Base-by-base conservation (phyloP, 2,888 invertebrate species). In the Drosophila flavopinicola region DNA sequence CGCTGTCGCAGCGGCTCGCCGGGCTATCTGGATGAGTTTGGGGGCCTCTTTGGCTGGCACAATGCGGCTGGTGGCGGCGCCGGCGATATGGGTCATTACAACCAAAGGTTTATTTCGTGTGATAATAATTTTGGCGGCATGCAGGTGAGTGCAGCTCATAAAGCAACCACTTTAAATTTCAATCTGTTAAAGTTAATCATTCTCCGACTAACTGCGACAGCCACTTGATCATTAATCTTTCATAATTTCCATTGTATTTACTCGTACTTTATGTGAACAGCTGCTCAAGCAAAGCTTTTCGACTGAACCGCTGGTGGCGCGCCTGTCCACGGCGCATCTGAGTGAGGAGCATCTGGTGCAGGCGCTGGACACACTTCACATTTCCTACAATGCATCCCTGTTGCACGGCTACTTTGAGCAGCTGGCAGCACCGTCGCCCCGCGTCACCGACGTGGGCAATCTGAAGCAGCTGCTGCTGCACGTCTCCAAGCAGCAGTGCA, bases 331-430 rank as follows among this genome's bases (percentile, higher is more conserved):
- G 42, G 65, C 85, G 32, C 88, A 91, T 68, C 76, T 87, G 58
- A 88, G 88, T 61, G 90, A 90, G 73, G 84, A 88, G 60, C 85
- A 85, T 53, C 80, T 91, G 77, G 86, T 89, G 84, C 90, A 90
- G 86, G 90, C 91, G 74, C 85, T 91, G 78, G 90, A 90, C 58
- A 90, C 88, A 71, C 82, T 91, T 61, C 80, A 90, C 63, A 78
- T 90, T 60, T 52, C 85, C 59, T 91, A 89, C 63, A 88, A 90
- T 66, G 75, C 82, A 69, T 78, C 88, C n/a, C 71, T 90, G 27
- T 76, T 91, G 52, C 83, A 75, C 33, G 59, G 66, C 39, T 87
- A 87, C 59, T 90, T 88, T 41, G 70, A 83, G 52, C 57, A 77
- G 59, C 61, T 65, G 13, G 53, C 44, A 56, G 56, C 57, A 51